Conservation (phyloP, 2,113 vertebrate genomes). For the Catharus bicknelli region DNA sequence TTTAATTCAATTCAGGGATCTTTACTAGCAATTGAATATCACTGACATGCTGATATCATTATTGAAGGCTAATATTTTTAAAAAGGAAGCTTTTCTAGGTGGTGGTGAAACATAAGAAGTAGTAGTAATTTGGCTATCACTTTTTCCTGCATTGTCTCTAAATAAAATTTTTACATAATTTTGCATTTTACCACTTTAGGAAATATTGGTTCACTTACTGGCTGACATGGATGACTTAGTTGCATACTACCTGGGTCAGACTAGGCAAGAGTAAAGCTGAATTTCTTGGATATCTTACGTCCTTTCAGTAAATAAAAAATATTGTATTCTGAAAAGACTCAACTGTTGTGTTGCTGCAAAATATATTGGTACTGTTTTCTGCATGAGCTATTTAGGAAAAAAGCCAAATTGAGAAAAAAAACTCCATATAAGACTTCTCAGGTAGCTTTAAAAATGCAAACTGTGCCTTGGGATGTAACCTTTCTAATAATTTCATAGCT, state of each 20-base stretch:
- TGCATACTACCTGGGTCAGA: neutral
- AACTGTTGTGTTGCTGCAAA: neutral
- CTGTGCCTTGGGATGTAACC: neutral
- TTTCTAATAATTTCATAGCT: neutral
- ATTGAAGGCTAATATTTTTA: neutral
- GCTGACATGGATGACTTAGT: neutral
- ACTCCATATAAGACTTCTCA: neutral
- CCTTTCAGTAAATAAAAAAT: neutral
- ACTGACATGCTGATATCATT: neutral
- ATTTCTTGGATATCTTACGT: neutral
- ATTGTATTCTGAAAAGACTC: neutral
- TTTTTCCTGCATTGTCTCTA: neutral
- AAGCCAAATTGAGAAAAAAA: neutral
- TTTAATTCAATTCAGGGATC: neutral
- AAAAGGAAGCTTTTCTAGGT: neutral
- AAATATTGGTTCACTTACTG: neutral
- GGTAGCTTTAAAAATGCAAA: neutral
- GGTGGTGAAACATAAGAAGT: neutral
- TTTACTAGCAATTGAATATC: neutral
- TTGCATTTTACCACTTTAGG: neutral
- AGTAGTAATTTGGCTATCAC: neutral
- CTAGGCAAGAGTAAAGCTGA: neutral
- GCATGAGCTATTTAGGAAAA: neutral
- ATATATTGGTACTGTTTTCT: neutral
- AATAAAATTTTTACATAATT: neutral